A percentile compares a stretch with the other conserved stretches of the same genome.
phyloP scores from a whole-genome alignment of 2,888 invertebrate species.

The Drosophila subsilvestris region DNA sequence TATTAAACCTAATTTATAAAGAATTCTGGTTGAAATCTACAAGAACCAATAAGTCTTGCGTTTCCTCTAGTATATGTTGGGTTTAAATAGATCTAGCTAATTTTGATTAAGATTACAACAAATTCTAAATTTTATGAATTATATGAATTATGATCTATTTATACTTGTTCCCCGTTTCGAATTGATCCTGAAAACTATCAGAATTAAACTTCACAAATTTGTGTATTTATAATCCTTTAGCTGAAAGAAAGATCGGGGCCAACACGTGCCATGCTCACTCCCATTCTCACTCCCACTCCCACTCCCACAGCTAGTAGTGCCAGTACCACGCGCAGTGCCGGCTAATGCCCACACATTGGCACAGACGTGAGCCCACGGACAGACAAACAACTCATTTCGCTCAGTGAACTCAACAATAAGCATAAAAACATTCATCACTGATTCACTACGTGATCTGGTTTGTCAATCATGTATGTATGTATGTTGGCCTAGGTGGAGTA shows the following conservation, averaged over 20 bases:
- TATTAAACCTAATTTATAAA: too few relatives aligned
- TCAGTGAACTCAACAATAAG: constrained; percentile 80
- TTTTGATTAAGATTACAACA: too few relatives aligned
- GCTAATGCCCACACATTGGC: constrained; percentile 46
- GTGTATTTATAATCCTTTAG: not conserved
- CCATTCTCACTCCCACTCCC: constrained; percentile 5
- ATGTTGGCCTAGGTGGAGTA: constrained; percentile 64
- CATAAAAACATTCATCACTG: constrained; percentile 80
- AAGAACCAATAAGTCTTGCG: too few relatives aligned
- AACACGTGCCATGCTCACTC: constrained; percentile 27
- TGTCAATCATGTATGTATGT: constrained; percentile 68
- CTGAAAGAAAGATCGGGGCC: not conserved
- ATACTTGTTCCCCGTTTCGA: not conserved
- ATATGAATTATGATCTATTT: too few relatives aligned
- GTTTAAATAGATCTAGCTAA: too few relatives aligned
- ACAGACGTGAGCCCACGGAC: constrained; percentile 40
- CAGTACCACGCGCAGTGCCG: constrained; percentile 4
- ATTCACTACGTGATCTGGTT: constrained; percentile 78
- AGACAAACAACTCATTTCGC: constrained; percentile 79
- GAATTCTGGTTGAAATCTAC: too few relatives aligned
- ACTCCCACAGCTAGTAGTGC: not conserved
- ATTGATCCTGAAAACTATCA: not conserved
- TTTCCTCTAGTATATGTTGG: too few relatives aligned
- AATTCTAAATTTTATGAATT: too few relatives aligned
- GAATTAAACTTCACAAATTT: not conserved